Base-by-base conservation (phyloP, 2,797 vertebrate species). In the Megaceryle alcyon region DNA sequence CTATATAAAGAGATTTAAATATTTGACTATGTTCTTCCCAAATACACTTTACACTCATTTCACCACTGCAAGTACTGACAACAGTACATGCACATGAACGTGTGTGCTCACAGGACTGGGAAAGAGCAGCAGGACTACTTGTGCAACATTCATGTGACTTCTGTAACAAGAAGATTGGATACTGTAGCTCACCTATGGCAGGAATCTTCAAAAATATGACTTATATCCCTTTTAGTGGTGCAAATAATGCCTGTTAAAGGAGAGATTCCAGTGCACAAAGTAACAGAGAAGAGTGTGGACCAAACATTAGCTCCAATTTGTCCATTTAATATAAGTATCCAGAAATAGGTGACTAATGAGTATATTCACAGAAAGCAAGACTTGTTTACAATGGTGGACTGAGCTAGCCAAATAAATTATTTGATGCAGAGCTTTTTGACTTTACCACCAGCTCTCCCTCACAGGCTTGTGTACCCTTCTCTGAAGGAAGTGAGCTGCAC, bases 351-450 rank as follows among this genome's bases (percentile, higher is more conserved):
- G 33, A 77, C 54, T 86, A 88, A 94, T 39, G 41, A 87, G 20
- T 41, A 43, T 54, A 80, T 73, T 91, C 72, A 64, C 61, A 86
- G 54, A 83, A 93, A 79, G 20, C 20, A 82, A 75, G 54, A 35
- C 39, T 69, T 94, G 70, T 86, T 94, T 86, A 83, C 61, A 44
- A 7, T 29, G 43, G 59, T 59, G 35, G 35, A 53, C 60, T 57
- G 65, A 88, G 51, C 1, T 5, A 86, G 54, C 12, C 70, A 92
- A 90, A 93, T 90, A 90, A 93, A 86, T 90, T 82, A 68, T 66
- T 73, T 3, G 28, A 33, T 63, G 77, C 54, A 83, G 63, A 66
- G 31, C 9, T 86, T 66, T 91, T 86, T 84, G 51, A 68, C 46
- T 82, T 63, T 53, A 17, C 48, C 63, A 79, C 18, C 48, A 82